Evolutionary conservation across 2,113 vertebrate species (phyloP), one percentile per base, ranked within the genome.

Genomic region (Eudyptes chrysolophus): DNA sequence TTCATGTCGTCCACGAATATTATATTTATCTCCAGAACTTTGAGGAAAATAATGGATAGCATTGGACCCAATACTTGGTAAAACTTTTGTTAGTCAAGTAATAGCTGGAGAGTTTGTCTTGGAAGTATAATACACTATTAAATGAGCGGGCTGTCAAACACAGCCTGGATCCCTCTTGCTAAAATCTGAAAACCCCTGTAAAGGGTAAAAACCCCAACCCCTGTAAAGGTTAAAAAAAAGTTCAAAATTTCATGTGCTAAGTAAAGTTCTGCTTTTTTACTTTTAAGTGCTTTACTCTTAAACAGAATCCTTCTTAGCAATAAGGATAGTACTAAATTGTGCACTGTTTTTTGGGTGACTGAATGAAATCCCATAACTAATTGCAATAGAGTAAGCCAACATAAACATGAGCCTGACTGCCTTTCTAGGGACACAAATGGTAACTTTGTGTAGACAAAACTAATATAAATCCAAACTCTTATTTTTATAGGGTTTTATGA

Each of bases 401-500:
- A 75, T 60, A 96, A 96, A 96, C 87, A 84, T 21, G 42, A 93
- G 51, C 75, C 70, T 65, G 71, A 74, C 82, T 97, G 85, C 57
- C 54, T 94, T 94, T 89, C 79, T 95, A 58, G 66, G 54, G 89
- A 66, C 92, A 55, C 84, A 86, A 87, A 44, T 54, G 80, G 76
- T 78, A 93, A 83, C 93, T 74, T 52, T 92, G 82, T 96, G 86
- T 70, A 94, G 95, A 88, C 71, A 12, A 82, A 94, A 94, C 96
- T 96, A 94, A 96, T 44, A 64, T 83, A 94, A 96, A 95, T 81
- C 93, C 97, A 93, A 97, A 88, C 96, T 98, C 97, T 98, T 96
- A 81, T 97, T 98, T 98, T 92, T 97, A 75, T 95, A 99, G 99
- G 99, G 87, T 99, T 99, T 99, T 99, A 99, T 90, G 99, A 99